A percentile compares a stretch with the other conserved stretches of the same genome.
phyloP scores from a whole-genome alignment of 2,797 vertebrate genomes.

The Malacoctenus gilli region DNA sequence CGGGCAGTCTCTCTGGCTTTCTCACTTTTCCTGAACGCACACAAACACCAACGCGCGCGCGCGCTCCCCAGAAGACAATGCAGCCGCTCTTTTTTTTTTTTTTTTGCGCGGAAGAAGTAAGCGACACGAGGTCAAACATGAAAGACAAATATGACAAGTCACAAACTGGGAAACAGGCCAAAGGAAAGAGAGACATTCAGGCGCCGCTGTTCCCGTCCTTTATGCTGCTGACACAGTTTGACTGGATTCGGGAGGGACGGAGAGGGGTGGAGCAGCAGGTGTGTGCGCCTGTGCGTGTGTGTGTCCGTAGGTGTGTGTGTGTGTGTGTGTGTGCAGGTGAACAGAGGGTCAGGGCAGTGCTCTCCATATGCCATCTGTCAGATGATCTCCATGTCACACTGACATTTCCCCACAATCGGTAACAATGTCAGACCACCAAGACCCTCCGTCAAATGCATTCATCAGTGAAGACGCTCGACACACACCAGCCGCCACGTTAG shows the following conservation, averaged over 20 bases:
- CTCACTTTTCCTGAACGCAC: background rate
- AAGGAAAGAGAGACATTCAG: background rate
- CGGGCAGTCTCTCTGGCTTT: constrained; percentile 25
- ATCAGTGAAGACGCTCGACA: background rate
- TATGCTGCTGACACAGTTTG: constrained; percentile 11
- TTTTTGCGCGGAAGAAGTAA: constrained; percentile 11
- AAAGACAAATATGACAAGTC: constrained; percentile 3
- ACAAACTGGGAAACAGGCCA: constrained; percentile 1
- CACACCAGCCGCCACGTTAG: background rate
- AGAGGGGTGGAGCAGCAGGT: constrained; percentile 40
- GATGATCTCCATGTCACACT: constrained; percentile 52
- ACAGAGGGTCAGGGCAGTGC: constrained; percentile 56
- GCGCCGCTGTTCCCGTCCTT: constrained; percentile 18
- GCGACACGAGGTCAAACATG: constrained; percentile 1
- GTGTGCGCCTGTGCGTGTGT: constrained; percentile 26
- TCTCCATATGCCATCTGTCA: constrained; percentile 72
- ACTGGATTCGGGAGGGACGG: constrained; percentile 6
- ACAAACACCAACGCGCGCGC: constrained; percentile 6
- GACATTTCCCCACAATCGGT: constrained; percentile 59
- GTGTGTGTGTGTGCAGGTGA: constrained; percentile 56
- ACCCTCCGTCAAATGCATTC: no score
- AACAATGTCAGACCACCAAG: constrained; percentile 37
- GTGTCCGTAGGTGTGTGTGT: constrained; percentile 19
- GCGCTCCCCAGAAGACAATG: constrained; percentile 7
- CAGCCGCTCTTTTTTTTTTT: constrained; percentile 4